Conservation (phyloP, 2,797 vertebrate species). For the Diglossa cyanea region DNA sequence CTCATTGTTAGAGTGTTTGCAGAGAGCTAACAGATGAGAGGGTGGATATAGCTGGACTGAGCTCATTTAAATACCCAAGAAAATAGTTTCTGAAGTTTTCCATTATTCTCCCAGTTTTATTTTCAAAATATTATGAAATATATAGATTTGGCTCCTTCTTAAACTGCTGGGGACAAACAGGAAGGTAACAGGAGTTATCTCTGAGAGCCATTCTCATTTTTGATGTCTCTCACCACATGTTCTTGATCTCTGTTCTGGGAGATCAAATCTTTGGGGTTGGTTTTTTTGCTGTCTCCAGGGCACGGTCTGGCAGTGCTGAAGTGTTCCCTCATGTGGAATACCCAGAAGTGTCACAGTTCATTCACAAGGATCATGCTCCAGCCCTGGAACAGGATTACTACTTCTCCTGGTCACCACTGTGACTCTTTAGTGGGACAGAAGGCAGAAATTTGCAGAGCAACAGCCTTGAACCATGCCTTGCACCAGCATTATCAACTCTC, state of each 20-base stretch:
- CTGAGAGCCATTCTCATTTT: background rate
- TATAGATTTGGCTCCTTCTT: background rate
- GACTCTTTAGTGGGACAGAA: background rate
- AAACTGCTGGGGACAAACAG: background rate
- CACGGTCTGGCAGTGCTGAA: background rate
- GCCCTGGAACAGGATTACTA: background rate
- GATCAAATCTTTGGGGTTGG: background rate
- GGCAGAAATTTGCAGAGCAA: background rate
- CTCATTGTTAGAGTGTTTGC: slow-evolving; percentile 45
- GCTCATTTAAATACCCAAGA: slow-evolving; percentile 9
- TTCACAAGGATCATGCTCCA: background rate
- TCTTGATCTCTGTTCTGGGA: background rate
- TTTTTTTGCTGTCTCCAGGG: background rate
- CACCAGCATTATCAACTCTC: background rate
- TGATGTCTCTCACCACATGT: background rate
- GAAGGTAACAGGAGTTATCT: background rate
- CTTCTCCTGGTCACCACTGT: background rate
- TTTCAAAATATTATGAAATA: background rate
- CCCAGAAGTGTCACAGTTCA: background rate
- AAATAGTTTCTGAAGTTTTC: slow-evolving; percentile 2
- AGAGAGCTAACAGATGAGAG: slow-evolving; percentile 29
- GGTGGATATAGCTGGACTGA: background rate
- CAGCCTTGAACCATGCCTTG: background rate
- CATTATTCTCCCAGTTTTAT: background rate
- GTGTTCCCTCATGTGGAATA: background rate